phyloP scores from a whole-genome alignment of 2,888 invertebrate species.

The Plagodis pulveraria region DNA sequence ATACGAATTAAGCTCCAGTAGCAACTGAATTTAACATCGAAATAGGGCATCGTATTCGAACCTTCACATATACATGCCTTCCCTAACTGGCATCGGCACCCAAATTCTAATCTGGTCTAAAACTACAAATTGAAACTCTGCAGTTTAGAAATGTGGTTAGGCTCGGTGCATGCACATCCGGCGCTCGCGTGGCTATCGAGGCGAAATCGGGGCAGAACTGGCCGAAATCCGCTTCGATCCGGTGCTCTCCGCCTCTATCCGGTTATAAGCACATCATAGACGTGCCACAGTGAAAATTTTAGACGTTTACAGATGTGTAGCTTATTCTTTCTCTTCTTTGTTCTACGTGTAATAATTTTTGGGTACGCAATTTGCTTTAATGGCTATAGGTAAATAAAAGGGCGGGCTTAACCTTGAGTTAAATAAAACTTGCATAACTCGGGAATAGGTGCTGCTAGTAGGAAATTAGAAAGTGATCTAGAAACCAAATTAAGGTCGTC shows the following conservation, averaged over 20 bases:
- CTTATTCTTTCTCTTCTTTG: background rate
- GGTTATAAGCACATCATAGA: slow-evolving; percentile 11
- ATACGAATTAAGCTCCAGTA: background rate
- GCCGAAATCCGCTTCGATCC: slow-evolving; percentile 50
- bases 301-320: background rate
- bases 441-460: too few relatives aligned
- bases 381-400: too few relatives aligned
- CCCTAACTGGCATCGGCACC: slow-evolving; percentile 28
- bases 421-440: too few relatives aligned
- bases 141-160: slow-evolving; percentile 48
- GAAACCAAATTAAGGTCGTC: too few relatives aligned
- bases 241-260: slow-evolving; percentile 33
- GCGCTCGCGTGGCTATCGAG: slow-evolving; percentile 55
- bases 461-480: too few relatives aligned
- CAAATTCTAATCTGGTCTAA: slow-evolving; percentile 41
- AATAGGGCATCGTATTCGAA: slow-evolving; percentile 13
- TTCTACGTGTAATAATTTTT: background rate
- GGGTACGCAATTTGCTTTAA: too few relatives aligned
- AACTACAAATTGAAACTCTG: slow-evolving; percentile 37
- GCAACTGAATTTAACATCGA: background rate
- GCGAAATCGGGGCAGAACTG: slow-evolving; percentile 58
- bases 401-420: too few relatives aligned
- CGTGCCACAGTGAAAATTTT: slow-evolving; percentile 6
- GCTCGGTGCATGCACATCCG: slow-evolving; percentile 48
- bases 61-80: slow-evolving; percentile 4